Conservation (phyloP, 2,888 invertebrate genomes). For the Pteria penguin region DNA sequence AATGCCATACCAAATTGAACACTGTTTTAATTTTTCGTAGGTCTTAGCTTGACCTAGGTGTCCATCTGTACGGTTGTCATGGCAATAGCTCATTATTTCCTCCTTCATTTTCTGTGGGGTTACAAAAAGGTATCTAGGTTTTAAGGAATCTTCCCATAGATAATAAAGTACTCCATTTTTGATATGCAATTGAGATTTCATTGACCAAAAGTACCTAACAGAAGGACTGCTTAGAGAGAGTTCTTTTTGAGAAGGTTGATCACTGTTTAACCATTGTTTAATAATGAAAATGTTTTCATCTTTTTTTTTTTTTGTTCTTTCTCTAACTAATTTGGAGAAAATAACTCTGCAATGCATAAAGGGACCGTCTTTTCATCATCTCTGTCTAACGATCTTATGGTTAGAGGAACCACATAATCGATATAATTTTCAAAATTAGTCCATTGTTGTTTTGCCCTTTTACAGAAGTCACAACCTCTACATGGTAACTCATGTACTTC, state of each 20-base stretch:
- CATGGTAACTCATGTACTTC: constrained; percentile 15
- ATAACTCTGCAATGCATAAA: not conserved
- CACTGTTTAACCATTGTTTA: not conserved
- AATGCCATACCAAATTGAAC: constrained; percentile 29
- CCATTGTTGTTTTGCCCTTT: not conserved
- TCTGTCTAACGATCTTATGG: not conserved
- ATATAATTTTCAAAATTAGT: constrained; percentile 4
- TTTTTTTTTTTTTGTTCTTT: not conserved
- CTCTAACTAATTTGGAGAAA: not conserved
- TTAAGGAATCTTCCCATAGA: not conserved
- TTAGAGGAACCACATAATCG: constrained; percentile 8
- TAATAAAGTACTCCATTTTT: constrained; percentile 3
- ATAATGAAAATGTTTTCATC: too few species aligned
- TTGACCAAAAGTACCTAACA: not conserved
- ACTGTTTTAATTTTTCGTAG: not conserved
- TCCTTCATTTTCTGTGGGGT: not conserved
- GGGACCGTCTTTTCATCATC: not conserved
- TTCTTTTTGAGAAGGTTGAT: not conserved
- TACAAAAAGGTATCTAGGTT: constrained; percentile 2
- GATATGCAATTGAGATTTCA: constrained; percentile 8
- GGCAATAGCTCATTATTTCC: constrained; percentile 19
- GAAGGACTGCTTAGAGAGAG: not conserved
- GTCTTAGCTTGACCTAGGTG: constrained; percentile 26
- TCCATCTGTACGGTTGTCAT: constrained; percentile 10
- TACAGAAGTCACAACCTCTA: constrained; percentile 12